These are phyloP conservation scores for Pygoscelis adeliae DNA, from an alignment of 2,113 vertebrate genomes.

Conservation along the genomic window DNA sequence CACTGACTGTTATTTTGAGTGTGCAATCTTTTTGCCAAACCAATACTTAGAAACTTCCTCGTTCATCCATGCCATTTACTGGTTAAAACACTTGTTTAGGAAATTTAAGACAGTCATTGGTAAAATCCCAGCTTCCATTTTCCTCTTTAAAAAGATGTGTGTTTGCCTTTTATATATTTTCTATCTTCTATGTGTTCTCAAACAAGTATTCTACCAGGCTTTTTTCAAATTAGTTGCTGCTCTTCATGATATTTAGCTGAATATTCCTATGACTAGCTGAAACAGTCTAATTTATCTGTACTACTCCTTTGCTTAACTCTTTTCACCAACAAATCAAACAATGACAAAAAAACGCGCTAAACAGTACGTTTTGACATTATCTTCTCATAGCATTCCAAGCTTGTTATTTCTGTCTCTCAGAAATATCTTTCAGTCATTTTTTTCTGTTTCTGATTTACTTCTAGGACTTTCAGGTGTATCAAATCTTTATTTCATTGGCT, in stretches of 20 bases:
- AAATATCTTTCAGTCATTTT: not conserved
- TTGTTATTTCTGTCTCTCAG: not conserved
- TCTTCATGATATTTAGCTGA: not conserved
- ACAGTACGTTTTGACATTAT: not conserved
- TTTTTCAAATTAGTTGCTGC: not conserved
- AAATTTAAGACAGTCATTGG: not conserved
- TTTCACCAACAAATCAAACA: not conserved
- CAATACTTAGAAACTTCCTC: not conserved
- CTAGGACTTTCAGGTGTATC: not conserved
- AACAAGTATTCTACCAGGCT: not conserved
- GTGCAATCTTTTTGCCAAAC: not conserved
- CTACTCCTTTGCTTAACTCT: not conserved
- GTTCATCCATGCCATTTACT: not conserved
- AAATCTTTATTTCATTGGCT: not conserved
- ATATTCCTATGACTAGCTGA: not conserved
- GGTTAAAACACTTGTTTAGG: not conserved
- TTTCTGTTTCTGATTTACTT: not conserved
- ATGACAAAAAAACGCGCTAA: not conserved
- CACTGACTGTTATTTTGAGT: not conserved
- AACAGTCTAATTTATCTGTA: not conserved
- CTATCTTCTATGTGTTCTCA: not conserved
- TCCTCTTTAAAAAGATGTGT: not conserved
- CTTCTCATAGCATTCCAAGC: not conserved
- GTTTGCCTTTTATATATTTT: not conserved
- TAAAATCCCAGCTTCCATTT: not conserved